Conservation (phyloP, 92 coral and sea anemone species). For the Zoanthus solanderi region DNA sequence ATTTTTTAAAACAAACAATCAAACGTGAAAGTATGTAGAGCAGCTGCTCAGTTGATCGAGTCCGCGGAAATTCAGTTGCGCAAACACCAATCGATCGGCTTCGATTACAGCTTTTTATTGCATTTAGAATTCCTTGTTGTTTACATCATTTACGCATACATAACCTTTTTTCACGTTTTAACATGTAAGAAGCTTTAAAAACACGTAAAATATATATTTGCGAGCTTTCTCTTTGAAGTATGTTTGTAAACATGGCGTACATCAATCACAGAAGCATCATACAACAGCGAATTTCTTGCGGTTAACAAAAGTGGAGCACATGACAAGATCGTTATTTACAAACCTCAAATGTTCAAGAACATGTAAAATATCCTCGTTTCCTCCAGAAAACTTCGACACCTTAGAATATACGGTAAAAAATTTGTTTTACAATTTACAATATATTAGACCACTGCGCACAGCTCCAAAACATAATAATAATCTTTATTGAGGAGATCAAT, state of each 20-base stretch:
- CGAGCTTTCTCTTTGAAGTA: neutral
- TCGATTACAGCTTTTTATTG: neutral
- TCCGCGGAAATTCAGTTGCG: constrained; percentile 9
- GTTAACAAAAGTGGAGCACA: constrained; percentile 18
- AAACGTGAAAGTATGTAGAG: neutral
- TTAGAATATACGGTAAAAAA: neutral
- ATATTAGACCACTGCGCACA: neutral
- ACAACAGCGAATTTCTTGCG: neutral
- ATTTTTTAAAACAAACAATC: neutral
- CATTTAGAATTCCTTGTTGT: constrained; percentile 6
- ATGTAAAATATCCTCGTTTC: neutral
- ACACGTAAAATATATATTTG: neutral
- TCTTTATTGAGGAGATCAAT: too few species aligned
- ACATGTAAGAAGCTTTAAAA: neutral
- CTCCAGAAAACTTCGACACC: constrained; percentile 6
- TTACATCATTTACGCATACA: neutral
- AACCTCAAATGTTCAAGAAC: neutral
- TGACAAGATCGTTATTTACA: neutral
- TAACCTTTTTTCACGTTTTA: neutral
- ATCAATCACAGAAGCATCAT: neutral
- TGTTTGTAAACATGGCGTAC: neutral
- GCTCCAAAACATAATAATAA: neutral
- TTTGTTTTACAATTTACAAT: neutral
- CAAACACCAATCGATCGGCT: neutral
- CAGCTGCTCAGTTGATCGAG: constrained; percentile 24